phyloP scores from a whole-genome alignment of 2,797 vertebrate genomes.

The Thaleichthys pacificus region DNA sequence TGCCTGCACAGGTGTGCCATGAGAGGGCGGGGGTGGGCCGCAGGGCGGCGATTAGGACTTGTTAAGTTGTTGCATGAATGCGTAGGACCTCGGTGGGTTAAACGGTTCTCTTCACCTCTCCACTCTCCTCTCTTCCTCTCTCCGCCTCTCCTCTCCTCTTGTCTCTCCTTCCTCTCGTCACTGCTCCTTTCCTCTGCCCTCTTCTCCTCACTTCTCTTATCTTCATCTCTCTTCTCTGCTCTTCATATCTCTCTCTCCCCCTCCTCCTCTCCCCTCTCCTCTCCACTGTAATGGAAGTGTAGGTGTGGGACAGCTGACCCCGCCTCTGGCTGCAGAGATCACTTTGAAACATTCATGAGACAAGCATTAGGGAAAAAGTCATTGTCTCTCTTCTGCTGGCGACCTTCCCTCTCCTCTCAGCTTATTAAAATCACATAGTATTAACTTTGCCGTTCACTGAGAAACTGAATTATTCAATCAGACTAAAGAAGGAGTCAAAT shows the following conservation, averaged over 20 bases:
- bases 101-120: background rate
- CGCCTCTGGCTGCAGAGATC: constrained; percentile 50
- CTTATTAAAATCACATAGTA: constrained; percentile 81
- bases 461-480: constrained; percentile 78
- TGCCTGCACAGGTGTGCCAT: constrained; percentile 55
- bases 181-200: background rate
- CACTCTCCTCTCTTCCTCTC: background rate
- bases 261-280: too few species aligned
- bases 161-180: too few species aligned
- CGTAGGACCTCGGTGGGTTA: background rate
- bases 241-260: too few species aligned
- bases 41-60: too few species aligned
- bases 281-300: constrained; percentile 33
- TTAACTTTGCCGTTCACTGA: constrained; percentile 72
- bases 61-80: background rate
- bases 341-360: constrained; percentile 68
- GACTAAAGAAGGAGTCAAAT: constrained; percentile 75
- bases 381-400: constrained; percentile 54
- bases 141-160: too few species aligned
- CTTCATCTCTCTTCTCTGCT: too few species aligned
- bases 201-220: background rate
- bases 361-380: constrained; percentile 58
- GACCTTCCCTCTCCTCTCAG: constrained; percentile 67
- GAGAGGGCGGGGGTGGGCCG: constrained; percentile 9
- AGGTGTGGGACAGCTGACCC: constrained; percentile 52